Evolutionary conservation across 2,888 invertebrate species (phyloP), one percentile per base, ranked within the genome.

Genomic region (Drosophila macrospina): DNA sequence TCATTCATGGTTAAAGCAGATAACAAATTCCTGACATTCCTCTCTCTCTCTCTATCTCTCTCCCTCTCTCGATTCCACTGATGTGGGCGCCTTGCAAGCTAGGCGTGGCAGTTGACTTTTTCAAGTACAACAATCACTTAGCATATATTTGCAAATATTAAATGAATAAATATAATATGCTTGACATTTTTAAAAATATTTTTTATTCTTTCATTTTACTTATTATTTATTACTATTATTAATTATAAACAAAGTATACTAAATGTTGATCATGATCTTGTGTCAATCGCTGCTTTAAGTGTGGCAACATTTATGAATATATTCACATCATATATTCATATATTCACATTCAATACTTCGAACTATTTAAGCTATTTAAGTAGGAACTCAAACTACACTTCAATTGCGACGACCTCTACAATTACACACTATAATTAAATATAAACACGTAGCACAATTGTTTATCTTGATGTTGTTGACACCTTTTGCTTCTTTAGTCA

Each of bases 1-100:
- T 82, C 86, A 86, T 80, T 88, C 87, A 88, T 86, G 86, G 86
- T 70, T 74, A 71, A 88, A 88, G 78, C 69, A 78, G 86, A 86
- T 86, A 86, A 86, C 79, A 82, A 74, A 82, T 70, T 73, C 54
- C 78, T 64, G 36, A 56, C 63, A 77, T 59, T 66, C 76, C 74
- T 45, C n/a, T n/a, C n/a, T n/a, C n/a, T n/a, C n/a, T n/a, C n/a
- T n/a, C n/a, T n/a, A n/a, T n/a, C n/a, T n/a, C n/a, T n/a, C n/a
- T n/a, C n/a, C n/a, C n/a, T n/a, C n/a, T n/a, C 41, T 45, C 44
- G 56, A 50, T 15, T 20, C 13, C 45, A 6, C 47, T 41, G 11
- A 60, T 45, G 44, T 36, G 51, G 59, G 32, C 45, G 39, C 32
- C n/a, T n/a, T 37, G 28, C 36, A 44, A 13, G 5, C 48, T 36